Evolutionary conservation across 2,888 invertebrate species (phyloP), one percentile per base, ranked within the genome.

Genomic region (Germaria angustata): DNA sequence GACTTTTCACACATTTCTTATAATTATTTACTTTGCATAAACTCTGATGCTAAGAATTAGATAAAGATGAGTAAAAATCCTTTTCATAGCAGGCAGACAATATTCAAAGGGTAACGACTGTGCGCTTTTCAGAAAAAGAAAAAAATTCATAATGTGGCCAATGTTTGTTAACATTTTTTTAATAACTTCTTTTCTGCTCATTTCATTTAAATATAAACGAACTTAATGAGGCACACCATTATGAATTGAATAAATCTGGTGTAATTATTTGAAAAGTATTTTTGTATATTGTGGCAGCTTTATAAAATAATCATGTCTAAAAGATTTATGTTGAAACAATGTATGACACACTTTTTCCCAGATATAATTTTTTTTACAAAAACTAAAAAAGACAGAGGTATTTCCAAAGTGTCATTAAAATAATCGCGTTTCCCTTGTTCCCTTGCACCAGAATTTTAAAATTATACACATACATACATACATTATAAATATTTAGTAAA

Each of bases 361-460:
- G 28, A 34, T 15, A 24, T 20, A 61, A 49, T 66, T 4, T 24
- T 39, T 24, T n/a, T n/a, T 32, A 44, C 4, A 59, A 59, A 36
- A 17, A 34, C 1, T n/a, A 66, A 51, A n/a, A n/a, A n/a, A n/a
- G 1, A 36, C 13, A 59, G 49, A 20, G n/a, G 6, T 34, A 44
- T 61, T 75, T 24, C 53, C 55, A 63, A 69, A 66, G 66, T 55
- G 66, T 81, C 81, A 81, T 81, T 81, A 77, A 72, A 72, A 81
- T 77, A 77, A 81, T 76, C 69, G 65, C 80, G 69, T 76, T 39
- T 55, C 46, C 53, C 8, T 24, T 44, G 22, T 46, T 55, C 55
- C 61, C 8, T 24, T 44, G 22, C 49, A 34, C 22, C 32, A 65
- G 28, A 49, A 51, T 71, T 49, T 24, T 9, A 32, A 53, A 72